phyloP scores from a whole-genome alignment of 2,113 vertebrate species.

The Campylomormyrus tamandua region DNA sequence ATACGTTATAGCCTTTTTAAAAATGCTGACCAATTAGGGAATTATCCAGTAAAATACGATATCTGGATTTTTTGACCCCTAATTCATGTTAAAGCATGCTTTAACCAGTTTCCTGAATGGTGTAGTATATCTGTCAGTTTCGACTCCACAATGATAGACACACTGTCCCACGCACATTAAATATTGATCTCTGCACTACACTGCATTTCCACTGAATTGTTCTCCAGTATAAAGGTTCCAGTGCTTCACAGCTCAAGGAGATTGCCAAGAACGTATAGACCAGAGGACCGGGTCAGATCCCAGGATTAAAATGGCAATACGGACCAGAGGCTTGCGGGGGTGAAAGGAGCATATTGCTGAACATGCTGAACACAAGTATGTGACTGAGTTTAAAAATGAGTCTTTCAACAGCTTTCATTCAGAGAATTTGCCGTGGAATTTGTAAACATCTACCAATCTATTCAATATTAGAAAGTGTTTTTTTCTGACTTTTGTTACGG shows the following conservation, averaged over 20 bases:
- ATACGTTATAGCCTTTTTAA: background rate
- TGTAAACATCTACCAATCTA: background rate
- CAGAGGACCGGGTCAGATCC: background rate
- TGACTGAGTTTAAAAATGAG: background rate
- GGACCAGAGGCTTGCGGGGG: background rate
- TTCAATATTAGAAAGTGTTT: background rate
- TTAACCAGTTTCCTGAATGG: background rate
- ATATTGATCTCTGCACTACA: background rate
- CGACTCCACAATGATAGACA: background rate
- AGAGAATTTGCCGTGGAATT: background rate
- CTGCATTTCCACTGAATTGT: background rate
- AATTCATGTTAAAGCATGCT: background rate
- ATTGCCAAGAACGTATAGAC: background rate
- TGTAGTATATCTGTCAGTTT: background rate
- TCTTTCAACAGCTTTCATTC: background rate
- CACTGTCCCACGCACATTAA: background rate
- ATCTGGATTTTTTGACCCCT: background rate
- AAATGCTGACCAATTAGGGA: background rate
- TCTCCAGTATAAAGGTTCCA: background rate
- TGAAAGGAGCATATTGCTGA: background rate
- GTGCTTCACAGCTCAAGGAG: background rate
- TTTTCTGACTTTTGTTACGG: background rate
- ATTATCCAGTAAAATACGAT: background rate
- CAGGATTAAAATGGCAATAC: background rate
- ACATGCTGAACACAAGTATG: background rate